Evolutionary conservation across 2,113 vertebrate species (phyloP).

Genomic region (Poecile atricapillus): DNA sequence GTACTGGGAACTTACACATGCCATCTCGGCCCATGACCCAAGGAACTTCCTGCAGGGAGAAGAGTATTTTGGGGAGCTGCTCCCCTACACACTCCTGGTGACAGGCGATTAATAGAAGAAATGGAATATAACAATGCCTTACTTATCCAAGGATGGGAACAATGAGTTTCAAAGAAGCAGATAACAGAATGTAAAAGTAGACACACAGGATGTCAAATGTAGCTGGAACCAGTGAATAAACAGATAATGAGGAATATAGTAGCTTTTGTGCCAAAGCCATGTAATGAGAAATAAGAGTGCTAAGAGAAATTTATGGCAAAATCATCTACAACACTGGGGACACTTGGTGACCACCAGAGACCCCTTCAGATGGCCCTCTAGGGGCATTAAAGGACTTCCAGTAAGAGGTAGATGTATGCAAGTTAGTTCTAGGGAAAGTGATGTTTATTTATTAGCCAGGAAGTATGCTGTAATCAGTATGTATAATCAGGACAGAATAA

Average conservation of each 20-base stretch:
- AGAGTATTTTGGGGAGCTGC: background rate
- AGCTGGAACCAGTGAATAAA: background rate
- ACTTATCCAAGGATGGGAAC: background rate
- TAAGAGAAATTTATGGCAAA: background rate
- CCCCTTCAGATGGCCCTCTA: background rate
- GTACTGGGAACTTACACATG: background rate
- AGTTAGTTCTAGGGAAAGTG: background rate
- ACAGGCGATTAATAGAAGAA: background rate
- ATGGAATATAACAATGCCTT: background rate
- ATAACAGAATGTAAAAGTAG: background rate
- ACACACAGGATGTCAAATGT: background rate
- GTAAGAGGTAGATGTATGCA: background rate
- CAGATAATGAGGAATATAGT: background rate
- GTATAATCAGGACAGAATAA: background rate
- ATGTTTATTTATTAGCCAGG: background rate
- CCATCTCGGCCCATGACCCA: background rate
- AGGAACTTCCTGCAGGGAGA: background rate
- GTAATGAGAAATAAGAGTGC: background rate
- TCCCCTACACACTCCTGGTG: background rate
- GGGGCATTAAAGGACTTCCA: background rate
- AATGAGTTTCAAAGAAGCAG: background rate
- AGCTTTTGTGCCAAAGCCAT: background rate
- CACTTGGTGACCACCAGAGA: background rate
- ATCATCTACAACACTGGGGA: background rate
- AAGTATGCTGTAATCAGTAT: background rate